phyloP scores from a whole-genome alignment of 2,888 invertebrate species.

The Chironomus riparius region DNA sequence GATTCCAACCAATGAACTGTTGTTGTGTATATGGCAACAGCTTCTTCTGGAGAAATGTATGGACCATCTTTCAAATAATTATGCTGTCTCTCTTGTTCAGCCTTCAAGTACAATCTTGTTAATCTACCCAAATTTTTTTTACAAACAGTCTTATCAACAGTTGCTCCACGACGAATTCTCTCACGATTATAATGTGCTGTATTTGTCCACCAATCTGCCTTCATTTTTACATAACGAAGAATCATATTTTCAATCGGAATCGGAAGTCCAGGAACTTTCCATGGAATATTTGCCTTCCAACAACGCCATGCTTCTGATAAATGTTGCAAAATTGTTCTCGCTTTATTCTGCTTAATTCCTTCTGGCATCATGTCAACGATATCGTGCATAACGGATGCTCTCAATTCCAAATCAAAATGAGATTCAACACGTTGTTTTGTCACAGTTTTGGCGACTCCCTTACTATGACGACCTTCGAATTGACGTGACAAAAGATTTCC shows the following conservation, averaged over 20 bases:
- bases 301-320: constrained; percentile 99
- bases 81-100: constrained; percentile 98
- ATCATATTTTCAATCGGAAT: constrained; percentile 99
- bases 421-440: constrained; percentile 99
- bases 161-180: constrained; percentile 96
- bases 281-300: constrained; percentile 99
- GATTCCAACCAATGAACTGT: constrained; percentile 99
- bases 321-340: constrained; percentile 96
- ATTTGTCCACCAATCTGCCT: constrained; percentile 99
- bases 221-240: constrained; percentile 98
- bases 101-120: constrained; percentile 91
- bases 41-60: constrained; percentile 98
- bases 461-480: constrained; percentile 98
- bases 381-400: constrained; percentile 94
- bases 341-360: constrained; percentile 99
- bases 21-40: constrained; percentile 98
- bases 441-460: constrained; percentile 99
- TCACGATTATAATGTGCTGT: constrained; percentile 99
- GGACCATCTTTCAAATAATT: constrained; percentile 99
- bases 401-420: constrained; percentile 96
- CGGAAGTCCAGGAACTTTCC: constrained; percentile 99
- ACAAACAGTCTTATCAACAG: constrained; percentile 99
- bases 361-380: constrained; percentile 99
- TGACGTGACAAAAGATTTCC: constrained; percentile 96
- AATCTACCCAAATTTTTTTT: constrained; percentile 99